Evolutionary conservation across 2,113 vertebrate genomes (phyloP), one percentile per base, ranked within the genome.

Genomic region (Ancistrus triradiatus): DNA sequence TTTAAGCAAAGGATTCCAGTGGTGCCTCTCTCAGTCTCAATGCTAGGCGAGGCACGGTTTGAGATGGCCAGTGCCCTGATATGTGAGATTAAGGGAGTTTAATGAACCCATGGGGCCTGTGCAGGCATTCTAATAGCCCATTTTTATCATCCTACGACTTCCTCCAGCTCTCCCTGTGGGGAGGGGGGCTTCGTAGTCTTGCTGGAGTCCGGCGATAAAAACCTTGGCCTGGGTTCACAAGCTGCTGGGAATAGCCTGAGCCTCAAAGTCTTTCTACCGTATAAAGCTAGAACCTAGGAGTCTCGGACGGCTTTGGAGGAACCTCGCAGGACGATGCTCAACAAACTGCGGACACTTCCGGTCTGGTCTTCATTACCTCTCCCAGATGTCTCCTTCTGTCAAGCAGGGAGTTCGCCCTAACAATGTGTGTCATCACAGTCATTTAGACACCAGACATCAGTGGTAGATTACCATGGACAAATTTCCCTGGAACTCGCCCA

Each of bases 101-200:
- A 77, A 74, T 81, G 69, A 78, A 81, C 73, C 75, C 75, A 67
- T 74, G 72, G 74, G 74, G 74, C 75, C 68, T 76, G 70, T 61
- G 65, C 66, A 76, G 71, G 44, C 63, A 35, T 79, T 75, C 66
- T 77, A 77, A 74, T 73, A 71, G 77, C 49, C 62, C 75, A 28
- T 76, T 74, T 79, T 74, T 74, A 77, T 69, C 75, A 72, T 74
- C 69, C 75, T 76, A 73, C 64, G 67, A 76, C 67, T 81, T 81
- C 71, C 79, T 70, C 59, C 69, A 74, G 66, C 71, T 59, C 60
- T 60, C 69, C 69, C 79, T 63, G 65, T 51, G 37, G 72, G 74
- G 75, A 73, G 70, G 63, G 63, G 53, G 42, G 43, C 64, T 71
- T 40, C 27, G 17, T 56, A 52, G 49, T 62, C 55, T 62, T 67